Conservation (phyloP, 2,797 vertebrate species). For the Chiroxiphia lanceolata region DNA sequence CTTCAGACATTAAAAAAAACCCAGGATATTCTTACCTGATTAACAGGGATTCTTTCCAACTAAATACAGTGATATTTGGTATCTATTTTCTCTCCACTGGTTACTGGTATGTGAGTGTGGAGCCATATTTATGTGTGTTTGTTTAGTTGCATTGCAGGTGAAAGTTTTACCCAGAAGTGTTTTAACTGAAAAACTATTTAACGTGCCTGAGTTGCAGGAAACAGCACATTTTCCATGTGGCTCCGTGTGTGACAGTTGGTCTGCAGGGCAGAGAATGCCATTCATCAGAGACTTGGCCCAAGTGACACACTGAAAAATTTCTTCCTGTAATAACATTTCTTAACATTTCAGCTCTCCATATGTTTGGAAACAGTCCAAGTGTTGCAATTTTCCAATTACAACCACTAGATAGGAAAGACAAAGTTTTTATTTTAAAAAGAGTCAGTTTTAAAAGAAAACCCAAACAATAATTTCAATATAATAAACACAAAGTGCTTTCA, state of each 20-base stretch:
- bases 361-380: not conserved
- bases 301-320: not conserved
- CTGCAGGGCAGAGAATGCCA: not conserved
- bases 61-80: not conserved
- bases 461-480: not conserved
- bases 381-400: not conserved
- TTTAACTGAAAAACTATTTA: not conserved
- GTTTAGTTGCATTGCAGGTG: not conserved
- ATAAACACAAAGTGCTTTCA: not conserved
- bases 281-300: not conserved
- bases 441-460: not conserved
- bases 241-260: not conserved
- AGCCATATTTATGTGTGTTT: not conserved
- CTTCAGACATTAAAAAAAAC: not conserved
- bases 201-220: not conserved
- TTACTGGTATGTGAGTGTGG: not conserved
- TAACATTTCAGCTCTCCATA: not conserved
- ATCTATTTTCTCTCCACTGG: not conserved
- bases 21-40: not conserved
- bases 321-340: not conserved
- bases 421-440: constrained; percentile 13
- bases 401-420: not conserved
- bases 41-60: not conserved
- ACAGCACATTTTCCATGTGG: not conserved
- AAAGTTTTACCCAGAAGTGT: not conserved